These are phyloP conservation scores for Mesaphorura yosii DNA, from an alignment of 1,140 invertebrate genomes.

Conservation along the genomic window DNA sequence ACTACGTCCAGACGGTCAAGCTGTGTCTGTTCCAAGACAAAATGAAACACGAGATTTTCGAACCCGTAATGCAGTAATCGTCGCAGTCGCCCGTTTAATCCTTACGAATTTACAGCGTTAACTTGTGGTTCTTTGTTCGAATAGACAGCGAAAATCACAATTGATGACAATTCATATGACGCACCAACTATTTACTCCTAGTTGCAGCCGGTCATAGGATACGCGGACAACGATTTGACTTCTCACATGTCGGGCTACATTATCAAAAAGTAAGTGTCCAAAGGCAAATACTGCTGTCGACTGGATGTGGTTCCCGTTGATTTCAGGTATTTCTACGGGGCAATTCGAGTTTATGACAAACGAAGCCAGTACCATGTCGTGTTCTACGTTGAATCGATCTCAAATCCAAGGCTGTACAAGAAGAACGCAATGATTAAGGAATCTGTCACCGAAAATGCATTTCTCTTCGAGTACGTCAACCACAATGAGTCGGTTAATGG, in stretches of 20 bases:
- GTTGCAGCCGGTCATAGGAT: not conserved
- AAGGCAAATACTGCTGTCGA: not conserved
- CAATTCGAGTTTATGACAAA: slow-evolving; percentile 15
- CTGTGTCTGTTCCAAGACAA: not conserved
- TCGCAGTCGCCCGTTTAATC: not conserved
- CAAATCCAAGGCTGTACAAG: slow-evolving; percentile 10
- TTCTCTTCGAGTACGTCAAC: slow-evolving; percentile 16
- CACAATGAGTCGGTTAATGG: not conserved
- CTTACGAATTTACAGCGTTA: not conserved
- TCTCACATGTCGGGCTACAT: not conserved
- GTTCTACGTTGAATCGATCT: slow-evolving; percentile 16
- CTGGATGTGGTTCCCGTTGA: not conserved
- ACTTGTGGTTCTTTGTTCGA: not conserved
- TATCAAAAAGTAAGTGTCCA: not conserved
- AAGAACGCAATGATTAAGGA: not conserved
- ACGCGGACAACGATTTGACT: not conserved
- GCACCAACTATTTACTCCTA: not conserved
- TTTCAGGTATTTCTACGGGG: slow-evolving; percentile 19
- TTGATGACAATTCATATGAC: not conserved
- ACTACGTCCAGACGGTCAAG: not conserved
- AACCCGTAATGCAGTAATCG: not conserved
- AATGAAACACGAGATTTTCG: not conserved
- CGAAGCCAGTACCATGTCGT: slow-evolving; percentile 6
- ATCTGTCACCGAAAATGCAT: slow-evolving; percentile 2
- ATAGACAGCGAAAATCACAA: not conserved